Evolutionary conservation across 2,797 vertebrate species (phyloP).

Genomic region (Argya squamiceps): DNA sequence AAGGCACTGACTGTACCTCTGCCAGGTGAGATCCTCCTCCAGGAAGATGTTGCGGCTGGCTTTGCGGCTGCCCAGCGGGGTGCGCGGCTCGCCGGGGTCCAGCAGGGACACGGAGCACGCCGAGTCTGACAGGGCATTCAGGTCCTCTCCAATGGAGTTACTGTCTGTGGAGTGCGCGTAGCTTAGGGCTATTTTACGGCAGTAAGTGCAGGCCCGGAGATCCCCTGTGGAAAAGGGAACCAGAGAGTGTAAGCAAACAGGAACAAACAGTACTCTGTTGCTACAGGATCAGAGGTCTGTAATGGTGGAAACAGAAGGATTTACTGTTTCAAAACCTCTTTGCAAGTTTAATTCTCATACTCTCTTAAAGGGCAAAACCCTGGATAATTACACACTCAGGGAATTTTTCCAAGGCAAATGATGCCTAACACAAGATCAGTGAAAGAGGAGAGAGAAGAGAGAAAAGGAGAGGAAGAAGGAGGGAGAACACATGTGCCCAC

Average conservation of each 20-base stretch:
- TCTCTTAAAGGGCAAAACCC: slow-evolving; percentile 6
- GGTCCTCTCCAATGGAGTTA: slow-evolving; percentile 92
- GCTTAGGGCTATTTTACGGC: slow-evolving; percentile 94
- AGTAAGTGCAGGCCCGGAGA: slow-evolving; percentile 95
- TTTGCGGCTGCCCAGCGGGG: slow-evolving; percentile 92
- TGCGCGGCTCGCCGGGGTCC: slow-evolving; percentile 93
- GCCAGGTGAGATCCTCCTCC: slow-evolving; percentile 95
- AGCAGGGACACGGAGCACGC: slow-evolving; percentile 85
- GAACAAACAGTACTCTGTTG: slow-evolving; percentile 3
- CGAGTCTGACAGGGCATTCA: slow-evolving; percentile 90
- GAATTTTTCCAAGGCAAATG: neutral
- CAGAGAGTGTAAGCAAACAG: neutral
- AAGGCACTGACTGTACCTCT: slow-evolving; percentile 81
- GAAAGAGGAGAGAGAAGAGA: neutral
- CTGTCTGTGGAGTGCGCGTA: slow-evolving; percentile 95
- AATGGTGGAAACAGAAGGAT: neutral
- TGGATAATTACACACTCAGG: neutral
- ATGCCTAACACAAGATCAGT: neutral
- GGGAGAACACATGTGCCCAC: neutral
- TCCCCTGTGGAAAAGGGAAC: slow-evolving; percentile 82
- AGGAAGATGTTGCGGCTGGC: slow-evolving; percentile 96
- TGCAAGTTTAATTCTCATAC: neutral
- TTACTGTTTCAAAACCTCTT: slow-evolving; percentile 46
- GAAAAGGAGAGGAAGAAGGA: neutral
- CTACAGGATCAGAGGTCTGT: slow-evolving; percentile 3